Evolutionary conservation across 2,113 vertebrate species (phyloP).

Genomic region (Lasiurus cinereus): DNA sequence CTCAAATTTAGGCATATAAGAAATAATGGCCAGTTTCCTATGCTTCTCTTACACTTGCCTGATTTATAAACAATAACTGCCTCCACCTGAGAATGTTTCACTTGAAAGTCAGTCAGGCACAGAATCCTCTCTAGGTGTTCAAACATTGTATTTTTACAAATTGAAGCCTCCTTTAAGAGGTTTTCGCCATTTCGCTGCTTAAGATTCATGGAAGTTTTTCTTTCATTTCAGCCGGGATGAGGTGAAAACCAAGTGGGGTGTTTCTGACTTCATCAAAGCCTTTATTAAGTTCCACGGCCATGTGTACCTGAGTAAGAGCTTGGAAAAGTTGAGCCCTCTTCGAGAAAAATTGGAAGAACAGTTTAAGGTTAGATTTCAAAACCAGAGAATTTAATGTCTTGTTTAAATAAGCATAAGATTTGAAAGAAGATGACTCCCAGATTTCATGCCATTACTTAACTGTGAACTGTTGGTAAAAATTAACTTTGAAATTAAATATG

Average conservation of each 20-base stretch:
- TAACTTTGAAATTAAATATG: conserved; percentile 38
- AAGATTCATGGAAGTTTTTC: conserved; percentile 73
- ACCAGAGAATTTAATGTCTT: conserved; percentile 17
- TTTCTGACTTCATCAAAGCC: conserved; percentile 98
- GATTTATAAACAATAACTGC: not conserved
- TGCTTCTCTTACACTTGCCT: not conserved
- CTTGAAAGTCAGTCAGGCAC: not conserved
- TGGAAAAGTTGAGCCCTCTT: conserved; percentile 95
- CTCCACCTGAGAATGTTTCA: not conserved
- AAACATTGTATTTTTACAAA: not conserved
- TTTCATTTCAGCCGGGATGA: conserved; percentile 94
- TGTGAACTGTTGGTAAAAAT: conserved; percentile 46
- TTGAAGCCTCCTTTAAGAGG: not conserved
- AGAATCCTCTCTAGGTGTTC: not conserved
- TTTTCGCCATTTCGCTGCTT: conserved; percentile 55
- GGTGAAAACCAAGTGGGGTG: conserved; percentile 96
- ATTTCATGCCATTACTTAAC: conserved; percentile 40
- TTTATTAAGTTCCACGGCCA: conserved; percentile 99
- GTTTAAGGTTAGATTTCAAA: conserved; percentile 93
- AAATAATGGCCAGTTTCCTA: not conserved
- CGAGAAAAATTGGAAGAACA: conserved; percentile 98
- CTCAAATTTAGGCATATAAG: not conserved
- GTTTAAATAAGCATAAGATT: conserved; percentile 23
- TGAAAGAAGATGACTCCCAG: not conserved
- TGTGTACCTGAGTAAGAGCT: conserved; percentile 96